Evolutionary conservation across 2,797 vertebrate species (phyloP).

Genomic region (Enteromius anoplus): DNA sequence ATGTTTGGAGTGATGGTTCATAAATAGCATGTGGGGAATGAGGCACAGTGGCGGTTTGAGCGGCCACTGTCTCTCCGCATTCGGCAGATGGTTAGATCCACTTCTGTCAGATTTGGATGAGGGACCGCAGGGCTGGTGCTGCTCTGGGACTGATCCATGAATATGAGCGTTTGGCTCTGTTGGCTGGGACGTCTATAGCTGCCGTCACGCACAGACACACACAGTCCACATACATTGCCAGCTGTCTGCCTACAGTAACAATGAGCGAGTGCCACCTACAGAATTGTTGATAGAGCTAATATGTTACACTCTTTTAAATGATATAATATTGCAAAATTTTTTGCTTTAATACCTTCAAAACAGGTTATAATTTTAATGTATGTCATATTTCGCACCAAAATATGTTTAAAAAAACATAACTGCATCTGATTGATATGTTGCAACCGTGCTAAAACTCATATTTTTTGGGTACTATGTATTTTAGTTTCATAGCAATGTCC

Average conservation of each 20-base stretch:
- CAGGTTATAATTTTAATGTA: background rate
- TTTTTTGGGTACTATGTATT: background rate
- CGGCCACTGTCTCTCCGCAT: slow-evolving; percentile 2
- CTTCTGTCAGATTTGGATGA: slow-evolving; percentile 46
- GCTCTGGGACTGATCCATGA: slow-evolving; percentile 51
- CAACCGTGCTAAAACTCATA: background rate
- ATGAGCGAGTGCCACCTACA: background rate
- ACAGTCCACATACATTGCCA: slow-evolving; percentile 1
- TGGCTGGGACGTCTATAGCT: slow-evolving; percentile 38
- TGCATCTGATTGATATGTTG: background rate
- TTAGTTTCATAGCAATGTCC: too few species aligned
- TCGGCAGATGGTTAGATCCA: slow-evolving; percentile 33
- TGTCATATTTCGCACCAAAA: background rate
- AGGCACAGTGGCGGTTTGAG: background rate
- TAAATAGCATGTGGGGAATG: background rate
- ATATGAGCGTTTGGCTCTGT: slow-evolving; percentile 43
- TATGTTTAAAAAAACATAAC: background rate
- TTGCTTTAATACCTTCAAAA: background rate
- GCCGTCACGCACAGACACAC: slow-evolving; percentile 18
- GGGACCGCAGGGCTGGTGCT: slow-evolving; percentile 40
- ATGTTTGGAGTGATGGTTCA: background rate
- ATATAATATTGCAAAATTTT: background rate
- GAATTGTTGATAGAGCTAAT: background rate
- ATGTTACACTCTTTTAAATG: background rate
- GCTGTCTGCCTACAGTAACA: slow-evolving; percentile 17